Percentiles rank a stretch among this genome's conserved stretches.
phyloP scores from a whole-genome alignment of 2,113 vertebrate species.

The Fukomys damarensis region DNA sequence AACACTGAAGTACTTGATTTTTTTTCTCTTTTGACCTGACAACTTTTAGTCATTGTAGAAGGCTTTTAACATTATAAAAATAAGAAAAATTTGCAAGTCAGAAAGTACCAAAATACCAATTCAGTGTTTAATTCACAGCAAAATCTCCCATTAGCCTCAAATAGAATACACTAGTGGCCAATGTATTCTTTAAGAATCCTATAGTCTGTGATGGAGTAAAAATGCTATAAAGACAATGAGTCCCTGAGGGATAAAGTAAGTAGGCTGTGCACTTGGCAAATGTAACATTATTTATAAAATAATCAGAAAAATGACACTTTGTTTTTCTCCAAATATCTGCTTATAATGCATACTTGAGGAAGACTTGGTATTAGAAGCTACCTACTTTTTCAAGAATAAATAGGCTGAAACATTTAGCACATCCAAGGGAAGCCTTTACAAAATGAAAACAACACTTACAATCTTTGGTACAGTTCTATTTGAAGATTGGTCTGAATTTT shows the following conservation, averaged over 20 bases:
- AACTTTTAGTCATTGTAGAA: not conserved
- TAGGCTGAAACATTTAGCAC: not conserved
- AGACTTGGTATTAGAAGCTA: not conserved
- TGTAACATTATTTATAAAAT: not conserved
- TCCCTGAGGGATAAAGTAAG: not conserved
- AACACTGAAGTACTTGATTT: conserved; percentile 15
- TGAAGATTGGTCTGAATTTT: not conserved
- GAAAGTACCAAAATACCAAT: not conserved
- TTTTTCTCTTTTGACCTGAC: conserved; percentile 63
- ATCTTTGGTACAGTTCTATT: not conserved
- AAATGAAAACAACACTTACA: not conserved
- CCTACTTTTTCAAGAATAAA: not conserved
- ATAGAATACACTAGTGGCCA: conserved; percentile 5
- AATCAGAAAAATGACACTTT: not conserved
- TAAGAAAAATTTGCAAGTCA: not conserved
- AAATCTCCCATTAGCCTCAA: conserved; percentile 37
- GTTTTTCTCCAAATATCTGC: not conserved
- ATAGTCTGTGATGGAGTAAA: not conserved
- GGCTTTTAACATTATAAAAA: not conserved
- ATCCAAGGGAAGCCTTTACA: not conserved
- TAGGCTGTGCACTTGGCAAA: not conserved
- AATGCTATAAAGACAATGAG: not conserved
- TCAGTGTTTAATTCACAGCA: not conserved
- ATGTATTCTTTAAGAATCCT: not conserved
- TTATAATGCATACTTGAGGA: not conserved